These are phyloP conservation scores for Caenorhabditis latens DNA, from an alignment of 1,140 invertebrate species.

Conservation along the genomic window DNA sequence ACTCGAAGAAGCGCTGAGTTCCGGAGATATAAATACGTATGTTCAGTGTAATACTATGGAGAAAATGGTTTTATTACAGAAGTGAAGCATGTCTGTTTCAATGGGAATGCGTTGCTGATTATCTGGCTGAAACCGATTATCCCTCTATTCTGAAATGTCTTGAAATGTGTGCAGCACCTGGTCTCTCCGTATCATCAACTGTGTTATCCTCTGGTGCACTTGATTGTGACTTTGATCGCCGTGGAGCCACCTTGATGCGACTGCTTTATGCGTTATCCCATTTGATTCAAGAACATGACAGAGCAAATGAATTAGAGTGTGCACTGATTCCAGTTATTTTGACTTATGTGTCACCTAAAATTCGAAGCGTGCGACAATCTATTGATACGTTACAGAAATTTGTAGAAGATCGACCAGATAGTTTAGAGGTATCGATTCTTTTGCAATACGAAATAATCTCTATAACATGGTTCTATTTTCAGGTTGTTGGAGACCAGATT, in stretches of 20 bases:
- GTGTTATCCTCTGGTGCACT: not conserved
- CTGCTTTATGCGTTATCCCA: slow-evolving; percentile 8
- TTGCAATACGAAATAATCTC: not conserved
- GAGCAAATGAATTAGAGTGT: slow-evolving; percentile 30
- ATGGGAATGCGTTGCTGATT: slow-evolving; percentile 45
- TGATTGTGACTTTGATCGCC: not conserved
- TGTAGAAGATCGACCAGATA: not conserved
- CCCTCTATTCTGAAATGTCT: slow-evolving; percentile 4
- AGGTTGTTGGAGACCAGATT: slow-evolving; percentile 12
- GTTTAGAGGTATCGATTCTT: slow-evolving; percentile 22
- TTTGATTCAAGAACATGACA: slow-evolving; percentile 25
- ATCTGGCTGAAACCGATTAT: slow-evolving; percentile 15
- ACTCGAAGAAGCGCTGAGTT: not conserved
- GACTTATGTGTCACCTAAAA: not conserved
- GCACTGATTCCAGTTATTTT: slow-evolving; percentile 12
- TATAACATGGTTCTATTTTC: not conserved
- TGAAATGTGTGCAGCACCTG: slow-evolving; percentile 9
- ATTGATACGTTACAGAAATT: slow-evolving; percentile 9
- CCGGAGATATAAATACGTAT: slow-evolving; percentile 8
- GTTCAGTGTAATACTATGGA: too few relatives aligned
- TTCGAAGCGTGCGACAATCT: slow-evolving; percentile 8
- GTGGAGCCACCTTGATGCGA: slow-evolving; percentile 9
- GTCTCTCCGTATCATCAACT: not conserved
- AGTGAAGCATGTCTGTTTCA: not conserved
- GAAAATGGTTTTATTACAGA: not conserved